A percentile compares a stretch with the other conserved stretches of the same genome.
Conservation (phyloP, 2,888 invertebrate genomes). For the Rhaphigaster nebulosa region DNA sequence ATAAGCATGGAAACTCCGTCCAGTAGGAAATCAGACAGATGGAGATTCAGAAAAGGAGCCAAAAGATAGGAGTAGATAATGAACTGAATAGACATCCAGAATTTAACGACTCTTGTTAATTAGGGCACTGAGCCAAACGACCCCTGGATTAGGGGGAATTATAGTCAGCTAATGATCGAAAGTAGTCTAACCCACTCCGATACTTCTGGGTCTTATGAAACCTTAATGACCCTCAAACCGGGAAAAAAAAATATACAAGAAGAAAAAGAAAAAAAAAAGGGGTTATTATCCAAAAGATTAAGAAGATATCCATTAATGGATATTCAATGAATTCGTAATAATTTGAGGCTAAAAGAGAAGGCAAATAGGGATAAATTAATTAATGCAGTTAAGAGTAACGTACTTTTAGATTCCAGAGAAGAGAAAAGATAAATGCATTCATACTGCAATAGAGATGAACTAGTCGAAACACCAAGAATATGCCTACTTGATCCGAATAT, state of each 20-base stretch:
- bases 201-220: background rate
- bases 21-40: background rate
- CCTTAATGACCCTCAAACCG: background rate
- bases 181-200: background rate
- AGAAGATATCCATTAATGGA: too few species aligned
- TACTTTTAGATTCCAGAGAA: too few species aligned
- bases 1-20: too few species aligned
- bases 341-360: too few species aligned
- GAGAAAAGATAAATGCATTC: too few species aligned
- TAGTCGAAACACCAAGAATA: too few species aligned
- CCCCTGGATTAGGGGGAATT: background rate
- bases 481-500: too few species aligned
- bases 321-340: too few species aligned
- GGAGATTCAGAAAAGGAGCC: background rate
- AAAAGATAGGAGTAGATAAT: constrained; percentile 20
- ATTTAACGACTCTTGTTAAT: constrained; percentile 53
- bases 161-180: constrained; percentile 47
- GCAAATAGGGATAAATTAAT: too few species aligned
- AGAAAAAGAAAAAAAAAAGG: background rate
- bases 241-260: background rate
- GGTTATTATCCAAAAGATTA: too few species aligned
- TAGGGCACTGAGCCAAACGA: constrained; percentile 49
- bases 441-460: too few species aligned
- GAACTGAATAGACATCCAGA: background rate
- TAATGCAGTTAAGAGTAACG: too few species aligned